Percentiles rank a stretch among this genome's conserved stretches.
phyloP scores from a whole-genome alignment of 2,888 invertebrate genomes.

The Dynastes tityus region DNA sequence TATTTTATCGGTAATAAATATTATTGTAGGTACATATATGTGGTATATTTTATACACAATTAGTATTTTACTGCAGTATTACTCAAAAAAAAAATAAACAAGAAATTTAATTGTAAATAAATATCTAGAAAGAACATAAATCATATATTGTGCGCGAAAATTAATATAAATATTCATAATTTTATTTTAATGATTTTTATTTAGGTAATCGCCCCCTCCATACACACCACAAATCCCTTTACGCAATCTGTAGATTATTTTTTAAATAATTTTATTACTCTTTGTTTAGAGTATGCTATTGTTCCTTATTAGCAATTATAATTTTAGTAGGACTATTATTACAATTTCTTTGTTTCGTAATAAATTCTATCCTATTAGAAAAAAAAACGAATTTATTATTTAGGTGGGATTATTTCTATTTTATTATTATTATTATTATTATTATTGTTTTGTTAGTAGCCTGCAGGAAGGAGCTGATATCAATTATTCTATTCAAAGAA shows the following conservation, averaged over 20 bases:
- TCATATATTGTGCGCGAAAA: neutral
- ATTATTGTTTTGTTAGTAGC: neutral
- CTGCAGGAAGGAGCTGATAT: no score
- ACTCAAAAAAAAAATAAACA: constrained; percentile 49
- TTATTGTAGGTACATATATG: constrained; percentile 51
- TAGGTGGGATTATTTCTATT: neutral
- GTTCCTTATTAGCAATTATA: constrained; percentile 49
- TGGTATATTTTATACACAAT: constrained; percentile 59
- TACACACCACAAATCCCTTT: no score
- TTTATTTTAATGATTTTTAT: constrained; percentile 5
- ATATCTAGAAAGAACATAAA: constrained; percentile 19
- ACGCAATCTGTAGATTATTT: no score
- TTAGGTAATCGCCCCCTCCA: neutral
- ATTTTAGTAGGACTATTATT: neutral
- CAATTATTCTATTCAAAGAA: no score
- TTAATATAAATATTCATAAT: constrained; percentile 19
- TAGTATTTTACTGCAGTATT: constrained; percentile 58
- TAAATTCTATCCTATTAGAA: no score
- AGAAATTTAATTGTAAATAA: constrained; percentile 43
- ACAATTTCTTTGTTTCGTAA: no score
- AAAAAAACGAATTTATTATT: neutral
- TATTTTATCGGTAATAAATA: constrained; percentile 15
- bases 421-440: neutral
- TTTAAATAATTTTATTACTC: constrained; percentile 17
- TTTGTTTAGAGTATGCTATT: constrained; percentile 50